phyloP scores from a whole-genome alignment of 64 coral and sea anemone genomes.

The Actinia equina region DNA sequence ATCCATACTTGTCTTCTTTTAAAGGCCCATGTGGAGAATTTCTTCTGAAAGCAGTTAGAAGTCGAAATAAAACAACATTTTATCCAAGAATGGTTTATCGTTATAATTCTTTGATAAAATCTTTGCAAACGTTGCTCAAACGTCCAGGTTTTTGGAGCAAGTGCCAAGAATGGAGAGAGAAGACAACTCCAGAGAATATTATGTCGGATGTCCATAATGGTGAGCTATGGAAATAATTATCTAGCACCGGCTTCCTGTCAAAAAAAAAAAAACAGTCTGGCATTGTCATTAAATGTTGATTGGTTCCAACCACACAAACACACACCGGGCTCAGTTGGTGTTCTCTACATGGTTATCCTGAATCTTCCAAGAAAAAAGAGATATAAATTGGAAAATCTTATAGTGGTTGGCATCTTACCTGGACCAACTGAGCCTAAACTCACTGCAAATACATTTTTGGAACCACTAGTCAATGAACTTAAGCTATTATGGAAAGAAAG shows the following conservation, averaged over 20 bases:
- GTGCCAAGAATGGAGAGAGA: too few species aligned
- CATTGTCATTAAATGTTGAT: conserved; percentile 55
- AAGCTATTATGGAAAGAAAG: conserved; percentile 43
- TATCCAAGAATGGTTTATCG: too few species aligned
- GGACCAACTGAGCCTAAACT: conserved; percentile 47
- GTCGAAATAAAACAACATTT: too few species aligned
- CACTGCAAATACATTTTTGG: conserved; percentile 49
- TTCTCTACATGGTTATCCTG: too few species aligned
- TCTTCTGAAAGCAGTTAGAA: too few species aligned
- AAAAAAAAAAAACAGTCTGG: conserved; percentile 31
- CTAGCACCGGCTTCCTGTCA: neutral
- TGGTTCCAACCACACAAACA: conserved; percentile 65
- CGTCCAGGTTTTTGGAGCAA: too few species aligned
- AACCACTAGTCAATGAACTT: conserved; percentile 48
- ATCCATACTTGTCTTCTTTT: too few species aligned
- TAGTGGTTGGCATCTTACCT: conserved; percentile 45
- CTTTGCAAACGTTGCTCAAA: too few species aligned
- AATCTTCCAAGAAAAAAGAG: conserved; percentile 38
- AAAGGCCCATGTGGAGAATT: too few species aligned
- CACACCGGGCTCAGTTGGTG: conserved; percentile 44
- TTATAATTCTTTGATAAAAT: too few species aligned
- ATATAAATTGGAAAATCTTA: conserved; percentile 48
- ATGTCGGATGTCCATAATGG: conserved; percentile 29
- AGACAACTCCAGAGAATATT: neutral
- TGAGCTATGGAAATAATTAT: conserved; percentile 26